phyloP scores from a whole-genome alignment of 1,140 invertebrate species.

The Ridgeia piscesae region DNA sequence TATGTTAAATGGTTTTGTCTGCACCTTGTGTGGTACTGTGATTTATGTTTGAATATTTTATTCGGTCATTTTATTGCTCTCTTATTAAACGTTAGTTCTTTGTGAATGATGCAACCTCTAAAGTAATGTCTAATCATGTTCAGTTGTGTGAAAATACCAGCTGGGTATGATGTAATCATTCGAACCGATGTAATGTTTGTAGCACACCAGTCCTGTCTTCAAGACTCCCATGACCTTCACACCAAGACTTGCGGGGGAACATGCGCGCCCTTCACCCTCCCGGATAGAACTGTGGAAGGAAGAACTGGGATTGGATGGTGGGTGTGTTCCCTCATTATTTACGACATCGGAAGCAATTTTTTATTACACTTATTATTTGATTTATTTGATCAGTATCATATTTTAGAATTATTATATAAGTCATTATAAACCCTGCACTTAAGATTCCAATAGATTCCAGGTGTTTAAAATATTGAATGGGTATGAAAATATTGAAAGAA shows the following conservation, averaged over 20 bases:
- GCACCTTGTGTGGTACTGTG: background rate
- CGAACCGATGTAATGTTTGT: background rate
- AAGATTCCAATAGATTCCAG: too few species aligned
- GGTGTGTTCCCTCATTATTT: background rate
- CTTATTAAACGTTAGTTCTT: background rate
- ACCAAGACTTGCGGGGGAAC: conserved; percentile 38
- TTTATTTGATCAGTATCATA: too few species aligned
- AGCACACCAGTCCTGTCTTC: conserved; percentile 34
- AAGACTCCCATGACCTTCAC: conserved; percentile 45
- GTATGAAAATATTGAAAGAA: too few species aligned
- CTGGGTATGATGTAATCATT: background rate
- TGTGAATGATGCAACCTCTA: background rate
- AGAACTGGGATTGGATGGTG: conserved; percentile 39
- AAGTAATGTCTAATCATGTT: background rate
- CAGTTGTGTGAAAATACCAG: background rate
- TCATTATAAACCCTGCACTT: too few species aligned
- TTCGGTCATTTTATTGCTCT: background rate
- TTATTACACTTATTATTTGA: too few species aligned
- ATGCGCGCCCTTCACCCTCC: conserved; percentile 39
- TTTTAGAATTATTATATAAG: too few species aligned
- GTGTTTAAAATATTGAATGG: too few species aligned
- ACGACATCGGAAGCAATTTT: background rate
- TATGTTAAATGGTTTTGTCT: background rate
- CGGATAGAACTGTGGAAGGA: conserved; percentile 41
- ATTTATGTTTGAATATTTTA: background rate